Percentiles rank a stretch among this genome's conserved stretches.
Evolutionary conservation across 2,113 vertebrate species (phyloP).

Genomic region (Arothron firmamentum): DNA sequence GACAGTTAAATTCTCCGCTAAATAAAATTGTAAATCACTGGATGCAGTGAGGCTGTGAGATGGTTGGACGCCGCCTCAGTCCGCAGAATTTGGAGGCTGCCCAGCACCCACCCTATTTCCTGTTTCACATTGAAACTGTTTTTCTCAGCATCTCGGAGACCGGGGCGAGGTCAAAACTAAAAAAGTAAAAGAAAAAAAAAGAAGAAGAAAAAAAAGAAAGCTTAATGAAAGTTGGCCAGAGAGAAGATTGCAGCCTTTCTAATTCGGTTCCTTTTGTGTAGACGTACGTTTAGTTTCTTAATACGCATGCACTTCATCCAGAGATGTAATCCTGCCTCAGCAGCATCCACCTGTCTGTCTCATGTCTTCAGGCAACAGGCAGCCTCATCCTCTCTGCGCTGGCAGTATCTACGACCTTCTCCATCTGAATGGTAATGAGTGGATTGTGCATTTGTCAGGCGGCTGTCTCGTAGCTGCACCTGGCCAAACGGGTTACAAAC

Average conservation of each 20-base stretch:
- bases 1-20: too few relatives aligned
- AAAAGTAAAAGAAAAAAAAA: too few relatives aligned
- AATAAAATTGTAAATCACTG: too few relatives aligned
- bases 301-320: neutral
- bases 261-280: neutral
- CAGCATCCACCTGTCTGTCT: slow-evolving; percentile 11
- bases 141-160: too few relatives aligned
- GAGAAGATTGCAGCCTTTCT: neutral
- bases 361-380: slow-evolving; percentile 28
- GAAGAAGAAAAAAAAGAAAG: neutral
- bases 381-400: slow-evolving; percentile 34
- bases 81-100: too few relatives aligned
- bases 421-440: slow-evolving; percentile 48
- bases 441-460: slow-evolving; percentile 56
- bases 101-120: too few relatives aligned
- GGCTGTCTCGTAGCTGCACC: slow-evolving; percentile 42
- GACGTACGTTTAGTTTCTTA: neutral
- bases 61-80: too few relatives aligned
- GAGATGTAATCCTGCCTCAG: slow-evolving; percentile 18
- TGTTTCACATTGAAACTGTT: too few relatives aligned
- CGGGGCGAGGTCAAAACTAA: too few relatives aligned
- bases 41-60: too few relatives aligned
- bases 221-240: neutral
- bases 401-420: slow-evolving; percentile 36
- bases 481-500: slow-evolving; percentile 50